Conservation (phyloP, 1,140 invertebrate genomes). For the Tribolium madens region DNA sequence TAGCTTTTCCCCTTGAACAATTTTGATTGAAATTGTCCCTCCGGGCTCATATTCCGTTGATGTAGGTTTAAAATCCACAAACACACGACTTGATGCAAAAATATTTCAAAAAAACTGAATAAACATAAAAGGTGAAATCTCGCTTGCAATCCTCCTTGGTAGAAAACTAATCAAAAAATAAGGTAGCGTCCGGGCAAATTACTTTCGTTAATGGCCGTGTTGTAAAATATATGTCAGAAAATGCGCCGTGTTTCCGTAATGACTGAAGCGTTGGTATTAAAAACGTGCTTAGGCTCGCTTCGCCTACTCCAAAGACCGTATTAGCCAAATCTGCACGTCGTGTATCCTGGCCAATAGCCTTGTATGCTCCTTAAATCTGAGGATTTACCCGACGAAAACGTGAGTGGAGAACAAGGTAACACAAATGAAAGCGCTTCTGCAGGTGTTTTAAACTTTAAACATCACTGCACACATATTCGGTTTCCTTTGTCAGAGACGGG, state of each 20-base stretch:
- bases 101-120: neutral
- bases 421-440: conserved; percentile 43
- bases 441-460: conserved; percentile 45
- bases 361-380: conserved; percentile 42
- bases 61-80: neutral
- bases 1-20: too few relatives aligned
- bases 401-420: conserved; percentile 33
- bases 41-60: too few relatives aligned
- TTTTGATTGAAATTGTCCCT: too few relatives aligned
- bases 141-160: too few relatives aligned
- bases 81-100: neutral
- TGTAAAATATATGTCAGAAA: conserved; percentile 22
- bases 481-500: conserved; percentile 1
- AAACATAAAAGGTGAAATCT: too few relatives aligned
- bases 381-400: conserved; percentile 34
- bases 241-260: conserved; percentile 19
- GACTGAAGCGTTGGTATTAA: conserved; percentile 18
- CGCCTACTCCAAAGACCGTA: neutral
- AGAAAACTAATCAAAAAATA: conserved; percentile 17
- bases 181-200: neutral
- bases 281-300: conserved; percentile 13
- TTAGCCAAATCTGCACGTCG: conserved; percentile 41
- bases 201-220: neutral
- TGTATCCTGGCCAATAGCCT: conserved; percentile 38
- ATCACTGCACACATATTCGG: conserved; percentile 34